These are phyloP conservation scores for Oenanthe melanoleuca DNA, from an alignment of 2,113 vertebrate genomes.

Conservation along the genomic window DNA sequence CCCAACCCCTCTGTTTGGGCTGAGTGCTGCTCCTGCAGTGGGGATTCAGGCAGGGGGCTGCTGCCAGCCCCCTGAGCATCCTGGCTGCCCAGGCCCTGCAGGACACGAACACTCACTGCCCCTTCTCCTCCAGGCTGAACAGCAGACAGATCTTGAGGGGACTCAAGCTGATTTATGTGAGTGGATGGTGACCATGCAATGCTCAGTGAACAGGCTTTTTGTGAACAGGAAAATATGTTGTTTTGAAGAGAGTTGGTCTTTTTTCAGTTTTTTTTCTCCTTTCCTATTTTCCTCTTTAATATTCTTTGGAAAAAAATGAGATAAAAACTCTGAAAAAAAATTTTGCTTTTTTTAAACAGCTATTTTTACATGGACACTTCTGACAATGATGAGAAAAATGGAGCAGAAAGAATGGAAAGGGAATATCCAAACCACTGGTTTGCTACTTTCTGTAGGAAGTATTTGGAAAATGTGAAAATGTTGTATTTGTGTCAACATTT, in stretches of 20 bases:
- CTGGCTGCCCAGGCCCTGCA: background rate
- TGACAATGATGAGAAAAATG: background rate
- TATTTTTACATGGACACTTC: background rate
- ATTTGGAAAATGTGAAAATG: constrained; percentile 5
- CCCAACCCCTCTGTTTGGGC: accelerated
- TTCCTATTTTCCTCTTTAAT: background rate
- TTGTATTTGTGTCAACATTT: background rate
- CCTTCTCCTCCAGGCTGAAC: background rate
- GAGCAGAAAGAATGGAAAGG: background rate
- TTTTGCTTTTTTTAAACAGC: accelerated
- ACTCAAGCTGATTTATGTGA: background rate
- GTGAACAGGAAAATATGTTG: background rate
- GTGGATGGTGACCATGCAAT: background rate
- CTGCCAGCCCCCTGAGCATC: background rate
- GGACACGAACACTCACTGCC: accelerated
- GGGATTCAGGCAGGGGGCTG: background rate
- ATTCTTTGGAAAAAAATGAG: background rate
- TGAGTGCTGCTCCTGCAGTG: background rate
- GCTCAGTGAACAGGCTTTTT: background rate
- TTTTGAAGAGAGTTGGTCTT: background rate
- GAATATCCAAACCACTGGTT: background rate
- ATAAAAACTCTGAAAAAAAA: background rate
- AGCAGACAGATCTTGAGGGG: background rate
- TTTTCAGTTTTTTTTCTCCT: background rate
- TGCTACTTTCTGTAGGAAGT: background rate